Evolutionary conservation across 2,113 vertebrate species (phyloP).

Genomic region (Pipa parva): DNA sequence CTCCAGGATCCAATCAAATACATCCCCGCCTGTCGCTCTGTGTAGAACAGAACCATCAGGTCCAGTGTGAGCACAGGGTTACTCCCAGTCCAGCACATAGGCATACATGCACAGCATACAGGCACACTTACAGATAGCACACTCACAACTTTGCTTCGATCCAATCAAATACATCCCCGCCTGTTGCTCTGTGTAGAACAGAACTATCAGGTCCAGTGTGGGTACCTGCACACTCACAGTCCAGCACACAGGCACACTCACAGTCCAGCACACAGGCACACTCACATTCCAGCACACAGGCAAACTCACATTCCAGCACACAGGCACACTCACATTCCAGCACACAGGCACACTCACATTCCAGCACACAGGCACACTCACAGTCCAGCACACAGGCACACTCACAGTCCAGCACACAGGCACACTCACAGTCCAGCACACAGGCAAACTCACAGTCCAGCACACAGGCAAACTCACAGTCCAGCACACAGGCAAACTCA

Average conservation of each 20-base stretch:
- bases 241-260: neutral
- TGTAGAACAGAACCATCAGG: neutral
- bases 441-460: neutral
- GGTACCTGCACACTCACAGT: too few species aligned
- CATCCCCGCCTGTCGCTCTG: constrained; percentile 77
- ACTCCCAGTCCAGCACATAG: too few species aligned
- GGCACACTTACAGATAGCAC: too few species aligned
- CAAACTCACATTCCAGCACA: neutral
- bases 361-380: neutral
- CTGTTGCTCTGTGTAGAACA: constrained; percentile 64
- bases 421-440: neutral
- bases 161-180: constrained; percentile 80
- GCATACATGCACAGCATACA: too few species aligned
- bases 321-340: neutral
- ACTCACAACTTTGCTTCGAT: too few species aligned
- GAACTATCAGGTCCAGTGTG: too few species aligned
- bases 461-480: neutral
- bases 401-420: neutral
- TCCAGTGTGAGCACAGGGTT: too few species aligned
- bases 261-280: neutral
- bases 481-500: neutral
- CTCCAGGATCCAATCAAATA: constrained; percentile 81
- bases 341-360: neutral
- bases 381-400: neutral
- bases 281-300: neutral